Conservation (phyloP, 2,797 vertebrate species). For the Enteromius treurensis region DNA sequence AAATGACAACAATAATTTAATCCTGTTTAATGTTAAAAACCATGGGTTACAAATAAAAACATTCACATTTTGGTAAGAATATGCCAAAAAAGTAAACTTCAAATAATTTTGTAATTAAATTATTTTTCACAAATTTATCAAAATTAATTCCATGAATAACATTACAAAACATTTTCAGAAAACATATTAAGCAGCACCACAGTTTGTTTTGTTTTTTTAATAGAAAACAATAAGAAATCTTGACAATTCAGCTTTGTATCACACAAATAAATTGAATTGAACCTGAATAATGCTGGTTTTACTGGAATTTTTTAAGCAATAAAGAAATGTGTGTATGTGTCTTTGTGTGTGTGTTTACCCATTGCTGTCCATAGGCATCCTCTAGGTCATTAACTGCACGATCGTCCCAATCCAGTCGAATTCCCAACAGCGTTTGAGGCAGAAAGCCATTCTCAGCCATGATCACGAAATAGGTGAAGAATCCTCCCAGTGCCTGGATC, state of each 20-base stretch:
- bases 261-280: background rate
- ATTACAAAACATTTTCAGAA: no score
- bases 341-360: slow-evolving; percentile 73
- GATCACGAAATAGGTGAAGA: slow-evolving; percentile 96
- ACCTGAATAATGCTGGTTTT: background rate
- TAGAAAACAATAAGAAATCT: background rate
- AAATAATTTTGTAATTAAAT: background rate
- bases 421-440: slow-evolving; percentile 77
- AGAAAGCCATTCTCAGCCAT: slow-evolving; percentile 93
- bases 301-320: no score
- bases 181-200: no score
- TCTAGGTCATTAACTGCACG: slow-evolving; percentile 85
- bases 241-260: background rate
- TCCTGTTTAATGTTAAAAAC: background rate
- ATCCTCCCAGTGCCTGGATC: slow-evolving; percentile 91
- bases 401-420: slow-evolving; percentile 89
- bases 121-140: background rate
- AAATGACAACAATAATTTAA: background rate
- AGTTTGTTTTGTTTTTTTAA: no score
- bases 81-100: background rate
- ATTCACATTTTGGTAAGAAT: background rate
- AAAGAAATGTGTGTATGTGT: background rate
- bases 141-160: background rate
- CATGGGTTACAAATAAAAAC: background rate
- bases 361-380: slow-evolving; percentile 91